These are phyloP conservation scores for Sebastes reedi DNA, from an alignment of 2,797 vertebrate species.

Conservation along the genomic window DNA sequence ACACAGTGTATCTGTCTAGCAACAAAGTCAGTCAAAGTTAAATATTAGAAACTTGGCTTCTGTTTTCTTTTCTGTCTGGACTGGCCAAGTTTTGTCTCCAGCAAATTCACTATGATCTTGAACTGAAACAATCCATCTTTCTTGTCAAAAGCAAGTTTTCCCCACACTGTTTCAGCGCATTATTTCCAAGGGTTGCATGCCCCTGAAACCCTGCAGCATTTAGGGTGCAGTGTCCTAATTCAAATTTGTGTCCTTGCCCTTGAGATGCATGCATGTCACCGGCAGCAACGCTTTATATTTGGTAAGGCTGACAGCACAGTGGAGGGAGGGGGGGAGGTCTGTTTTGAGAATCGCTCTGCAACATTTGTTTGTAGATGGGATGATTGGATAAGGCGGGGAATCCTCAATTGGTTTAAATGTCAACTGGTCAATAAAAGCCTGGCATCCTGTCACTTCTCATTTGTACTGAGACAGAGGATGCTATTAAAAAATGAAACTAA, in stretches of 20 bases:
- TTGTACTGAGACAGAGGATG: slow-evolving; percentile 72
- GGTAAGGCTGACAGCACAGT: slow-evolving; percentile 45
- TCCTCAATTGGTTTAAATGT: slow-evolving; percentile 79
- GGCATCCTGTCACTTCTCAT: slow-evolving; percentile 75
- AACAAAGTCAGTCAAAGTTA: not conserved
- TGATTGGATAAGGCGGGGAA: slow-evolving; percentile 68
- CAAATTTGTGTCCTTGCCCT: slow-evolving; percentile 56
- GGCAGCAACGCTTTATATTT: slow-evolving; percentile 49
- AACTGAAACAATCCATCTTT: slow-evolving; percentile 19
- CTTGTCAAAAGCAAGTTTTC: not conserved
- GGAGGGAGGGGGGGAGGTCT: not conserved
- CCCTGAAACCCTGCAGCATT: slow-evolving; percentile 38
- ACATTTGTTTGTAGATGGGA: slow-evolving; percentile 63
- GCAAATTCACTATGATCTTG: not conserved
- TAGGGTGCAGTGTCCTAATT: slow-evolving; percentile 53
- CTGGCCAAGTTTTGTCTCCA: not conserved
- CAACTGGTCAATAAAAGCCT: slow-evolving; percentile 79
- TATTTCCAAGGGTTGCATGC: slow-evolving; percentile 10
- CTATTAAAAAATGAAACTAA: slow-evolving; percentile 74
- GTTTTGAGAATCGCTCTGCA: slow-evolving; percentile 51
- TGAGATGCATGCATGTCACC: slow-evolving; percentile 44
- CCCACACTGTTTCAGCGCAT: not conserved
- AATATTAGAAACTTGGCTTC: not conserved
- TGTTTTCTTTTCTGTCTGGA: not conserved
- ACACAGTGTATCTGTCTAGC: not conserved